Evolutionary conservation across 2,797 vertebrate genomes (phyloP), one percentile per base, ranked within the genome.

Genomic region (Falco peregrinus): DNA sequence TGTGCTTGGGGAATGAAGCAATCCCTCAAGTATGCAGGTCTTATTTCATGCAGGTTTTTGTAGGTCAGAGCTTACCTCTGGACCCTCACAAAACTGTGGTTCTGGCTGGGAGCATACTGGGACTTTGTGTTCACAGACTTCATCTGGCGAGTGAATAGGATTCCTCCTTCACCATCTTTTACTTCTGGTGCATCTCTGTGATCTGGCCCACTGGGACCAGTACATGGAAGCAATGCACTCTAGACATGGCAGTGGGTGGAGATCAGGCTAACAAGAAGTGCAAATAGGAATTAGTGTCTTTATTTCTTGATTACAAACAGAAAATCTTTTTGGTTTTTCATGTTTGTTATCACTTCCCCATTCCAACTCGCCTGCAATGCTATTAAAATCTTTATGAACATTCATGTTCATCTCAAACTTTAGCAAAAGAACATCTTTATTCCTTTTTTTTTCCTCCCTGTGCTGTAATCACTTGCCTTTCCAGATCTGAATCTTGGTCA

Each of bases 281-380:
- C 6, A 48, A 78, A 47, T 61, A 73, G 54, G 39, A 95, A 61
- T 16, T 16, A 39, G 3, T 56, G 11, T 8, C 18, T 51, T 61
- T 60, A 21, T 37, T 84, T 29, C 14, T 64, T 9, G 0, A 31
- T 17, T 39, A 28, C 35, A 56, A 47, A 24, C 6, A 84, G 28
- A n/a, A 47, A 61, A 3, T 37, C 7, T 56, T 87, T 19, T 39
- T 39, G 21, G 0, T 18, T 71, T 91, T 45, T 71, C 5, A 1
- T 56, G 5, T 31, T 43, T 45, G 5, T 26, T 74, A 29, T 4
- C 0, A 0, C 13, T 86, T 29, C 17, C 19, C 5, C 11, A 16
- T 76, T 76, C 37, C 50, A 75, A 22, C 16, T 91, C 29, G 33
- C 50, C 31, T 56, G 39, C 33, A 29, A 24, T 77, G 39, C 15